Base-by-base conservation (phyloP, 2,888 invertebrate genomes). In the Subacronicta megacephala region DNA sequence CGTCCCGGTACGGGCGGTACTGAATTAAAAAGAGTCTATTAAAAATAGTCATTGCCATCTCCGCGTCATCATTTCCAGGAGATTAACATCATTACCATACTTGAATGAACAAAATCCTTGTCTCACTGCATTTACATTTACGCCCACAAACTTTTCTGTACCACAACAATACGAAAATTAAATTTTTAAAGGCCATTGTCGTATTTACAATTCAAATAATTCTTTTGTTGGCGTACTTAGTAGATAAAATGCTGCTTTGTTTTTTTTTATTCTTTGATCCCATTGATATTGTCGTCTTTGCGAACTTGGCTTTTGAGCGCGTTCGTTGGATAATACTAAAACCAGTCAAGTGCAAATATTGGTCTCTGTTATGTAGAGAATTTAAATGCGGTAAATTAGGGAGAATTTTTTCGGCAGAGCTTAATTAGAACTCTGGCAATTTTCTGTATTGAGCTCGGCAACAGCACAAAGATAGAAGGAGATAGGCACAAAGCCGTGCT, bases 141-240 rank as follows among this genome's bases (percentile, higher is more conserved):
- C 47, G 46, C 52, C 55, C 53, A 31, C 37, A 38, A 60, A 52
- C 44, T 55, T 56, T 56, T 55, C 46, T 47, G 41, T 54, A 56
- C 53, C 20, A 56, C 53, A 53, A 73, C 60, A 65, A 68, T 62
- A 63, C 46, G 52, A 65, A 66, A 75, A 76, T 74, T 66, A 62
- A 62, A 56, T 69, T 74, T 77, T 76, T 61, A 62, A 77, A 63
- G 45, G 55, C 70, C 65, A 68, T 72, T 74, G 60, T 77, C 54
- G 56, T 47, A 75, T 75, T 70, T 70, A 66, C 70, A 77, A 73
- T 77, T 77, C 77, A 65, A 77, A 77, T 68, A 60, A 43, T 46
- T 59, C 67, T 55, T 76, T 72, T 61, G 64, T 42, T 63, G 57
- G 38, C 38, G 56, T 57, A 61, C 58, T 67, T 63, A 46, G 37